Percentiles rank a stretch among this genome's conserved stretches.
Evolutionary conservation across 2,888 invertebrate species (phyloP).

Genomic region (Coremacera marginata): DNA sequence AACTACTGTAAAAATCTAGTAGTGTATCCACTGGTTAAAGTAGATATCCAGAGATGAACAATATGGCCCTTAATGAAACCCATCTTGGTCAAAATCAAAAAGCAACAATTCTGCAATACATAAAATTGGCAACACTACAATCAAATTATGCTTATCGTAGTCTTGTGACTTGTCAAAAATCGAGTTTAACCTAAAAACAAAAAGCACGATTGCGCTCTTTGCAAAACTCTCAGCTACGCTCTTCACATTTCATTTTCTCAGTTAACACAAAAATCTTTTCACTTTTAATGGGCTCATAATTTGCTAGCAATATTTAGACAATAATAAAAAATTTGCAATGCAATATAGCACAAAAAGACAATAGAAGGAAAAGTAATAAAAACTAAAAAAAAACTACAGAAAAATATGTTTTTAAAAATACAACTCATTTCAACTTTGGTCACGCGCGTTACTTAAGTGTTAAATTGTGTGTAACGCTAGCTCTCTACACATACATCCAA

Average conservation of each 20-base stretch:
- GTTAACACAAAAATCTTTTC: not conserved
- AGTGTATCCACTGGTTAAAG: too few relatives aligned
- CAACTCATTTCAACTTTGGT: slow-evolving; percentile 5
- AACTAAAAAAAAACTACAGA: not conserved
- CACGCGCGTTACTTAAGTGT: not conserved
- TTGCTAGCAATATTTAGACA: not conserved
- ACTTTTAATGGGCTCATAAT: not conserved
- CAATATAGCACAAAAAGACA: not conserved
- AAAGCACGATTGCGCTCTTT: slow-evolving; percentile 6
- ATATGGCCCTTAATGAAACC: too few relatives aligned
- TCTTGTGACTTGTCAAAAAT: slow-evolving; percentile 50
- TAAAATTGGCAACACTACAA: slow-evolving; percentile 43
- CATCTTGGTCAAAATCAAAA: too few relatives aligned
- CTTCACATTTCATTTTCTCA: not conserved
- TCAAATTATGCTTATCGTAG: slow-evolving; percentile 27
- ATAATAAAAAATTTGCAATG: too few relatives aligned
- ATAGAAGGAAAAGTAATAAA: not conserved
- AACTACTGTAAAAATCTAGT: too few relatives aligned
- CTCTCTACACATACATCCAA: not conserved
- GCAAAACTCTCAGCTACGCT: not conserved
- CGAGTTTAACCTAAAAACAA: slow-evolving; percentile 41
- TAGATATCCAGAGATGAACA: too few relatives aligned
- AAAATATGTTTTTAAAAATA: not conserved
- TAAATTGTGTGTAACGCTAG: not conserved
- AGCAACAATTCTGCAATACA: too few relatives aligned